phyloP scores from a whole-genome alignment of 2,888 invertebrate species.

The Axea sp. region DNA sequence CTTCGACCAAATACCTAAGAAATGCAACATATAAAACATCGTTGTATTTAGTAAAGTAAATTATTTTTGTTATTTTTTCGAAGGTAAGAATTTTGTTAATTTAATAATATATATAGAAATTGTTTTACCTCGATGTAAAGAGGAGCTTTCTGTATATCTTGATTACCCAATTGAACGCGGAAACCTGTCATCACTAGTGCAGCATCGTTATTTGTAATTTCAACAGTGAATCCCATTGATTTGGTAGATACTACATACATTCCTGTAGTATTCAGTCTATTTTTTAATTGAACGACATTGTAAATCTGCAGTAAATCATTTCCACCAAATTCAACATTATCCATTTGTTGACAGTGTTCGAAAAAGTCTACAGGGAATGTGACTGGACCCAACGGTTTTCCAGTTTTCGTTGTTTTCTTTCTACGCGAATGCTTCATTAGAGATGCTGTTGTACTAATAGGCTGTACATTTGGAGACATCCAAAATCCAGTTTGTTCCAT shows the following conservation, averaged over 20 bases:
- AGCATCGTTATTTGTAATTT: constrained; percentile 91
- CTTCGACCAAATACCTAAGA: constrained; percentile 85
- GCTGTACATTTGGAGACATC: constrained; percentile 85
- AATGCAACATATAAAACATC: too few species aligned
- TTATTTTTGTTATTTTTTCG: too few species aligned
- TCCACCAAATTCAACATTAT: constrained; percentile 96
- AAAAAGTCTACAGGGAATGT: constrained; percentile 98
- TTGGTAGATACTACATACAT: constrained; percentile 97
- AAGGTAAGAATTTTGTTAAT: background rate
- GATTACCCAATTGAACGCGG: constrained; percentile 91
- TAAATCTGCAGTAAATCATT: constrained; percentile 97
- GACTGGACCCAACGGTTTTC: constrained; percentile 84
- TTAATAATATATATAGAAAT: background rate
- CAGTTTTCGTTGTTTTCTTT: constrained; percentile 82
- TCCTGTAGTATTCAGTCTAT: constrained; percentile 90
- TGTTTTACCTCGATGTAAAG: constrained; percentile 85
- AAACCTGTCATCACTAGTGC: constrained; percentile 94
- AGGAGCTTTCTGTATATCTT: constrained; percentile 89
- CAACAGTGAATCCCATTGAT: constrained; percentile 92
- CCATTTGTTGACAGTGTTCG: constrained; percentile 94
- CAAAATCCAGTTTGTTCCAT: constrained; percentile 88
- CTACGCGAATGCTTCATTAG: constrained; percentile 82
- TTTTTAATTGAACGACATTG: constrained; percentile 91
- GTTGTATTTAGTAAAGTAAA: too few species aligned
- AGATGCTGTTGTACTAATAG: constrained; percentile 82